These are phyloP conservation scores for Parasteatoda tepidariorum DNA, from an alignment of 1,140 invertebrate species.

Conservation along the genomic window DNA sequence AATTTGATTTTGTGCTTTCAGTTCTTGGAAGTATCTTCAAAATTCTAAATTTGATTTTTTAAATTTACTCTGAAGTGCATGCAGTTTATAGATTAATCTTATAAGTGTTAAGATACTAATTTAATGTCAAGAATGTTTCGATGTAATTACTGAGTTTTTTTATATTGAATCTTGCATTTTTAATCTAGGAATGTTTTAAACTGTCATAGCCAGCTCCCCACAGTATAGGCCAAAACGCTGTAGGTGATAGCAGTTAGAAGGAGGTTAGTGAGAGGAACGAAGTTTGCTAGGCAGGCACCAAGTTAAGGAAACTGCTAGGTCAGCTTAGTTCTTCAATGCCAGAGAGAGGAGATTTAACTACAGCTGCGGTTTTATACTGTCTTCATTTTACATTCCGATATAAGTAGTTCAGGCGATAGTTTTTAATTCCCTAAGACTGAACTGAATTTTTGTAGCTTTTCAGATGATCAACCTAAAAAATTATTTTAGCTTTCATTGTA, in stretches of 20 bases:
- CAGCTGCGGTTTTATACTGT: constrained; percentile 30
- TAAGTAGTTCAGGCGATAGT: constrained; percentile 13
- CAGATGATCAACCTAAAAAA: background rate
- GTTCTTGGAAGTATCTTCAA: too few relatives aligned
- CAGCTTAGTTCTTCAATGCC: constrained; percentile 31
- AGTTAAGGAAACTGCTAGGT: constrained; percentile 38
- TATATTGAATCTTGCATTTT: constrained; percentile 53
- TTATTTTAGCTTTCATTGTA: constrained; percentile 39
- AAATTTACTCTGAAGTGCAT: too few relatives aligned
- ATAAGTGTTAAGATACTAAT: too few relatives aligned
- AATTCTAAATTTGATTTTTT: too few relatives aligned
- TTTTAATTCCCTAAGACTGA: constrained; percentile 47
- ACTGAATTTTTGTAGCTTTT: constrained; percentile 10
- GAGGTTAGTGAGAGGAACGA: constrained; percentile 36
- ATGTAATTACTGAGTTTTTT: too few relatives aligned
- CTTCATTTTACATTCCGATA: constrained; percentile 45
- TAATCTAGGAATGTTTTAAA: constrained; percentile 55
- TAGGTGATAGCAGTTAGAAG: constrained; percentile 56
- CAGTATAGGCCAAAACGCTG: constrained; percentile 53
- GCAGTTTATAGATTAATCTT: too few relatives aligned
- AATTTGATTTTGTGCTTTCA: too few relatives aligned
- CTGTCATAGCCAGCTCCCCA: constrained; percentile 54
- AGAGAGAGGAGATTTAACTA: constrained; percentile 36
- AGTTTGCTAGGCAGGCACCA: constrained; percentile 15
- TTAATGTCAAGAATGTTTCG: too few relatives aligned